Percentiles rank a stretch among this genome's conserved stretches.
These are phyloP conservation scores for Semaprochilodus insignis DNA, from an alignment of 2,797 vertebrate genomes.

Conservation along the genomic window DNA sequence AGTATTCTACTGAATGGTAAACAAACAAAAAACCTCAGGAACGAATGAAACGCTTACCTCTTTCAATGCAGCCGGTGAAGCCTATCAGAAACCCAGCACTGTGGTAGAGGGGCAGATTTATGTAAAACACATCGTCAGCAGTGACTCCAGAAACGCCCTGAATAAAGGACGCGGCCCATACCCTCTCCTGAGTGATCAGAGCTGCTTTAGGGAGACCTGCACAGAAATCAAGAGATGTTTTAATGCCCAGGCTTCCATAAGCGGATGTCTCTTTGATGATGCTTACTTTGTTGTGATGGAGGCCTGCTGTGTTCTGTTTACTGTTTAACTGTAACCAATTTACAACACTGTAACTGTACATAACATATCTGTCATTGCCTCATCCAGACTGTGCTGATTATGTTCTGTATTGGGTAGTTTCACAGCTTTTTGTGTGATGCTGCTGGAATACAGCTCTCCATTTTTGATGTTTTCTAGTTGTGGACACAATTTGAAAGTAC, in stretches of 20 bases:
- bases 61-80: constrained; percentile 78
- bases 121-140: constrained; percentile 82
- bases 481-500: too few relatives aligned
- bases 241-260: neutral
- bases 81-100: constrained; percentile 87
- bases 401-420: too few relatives aligned
- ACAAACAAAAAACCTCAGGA: neutral
- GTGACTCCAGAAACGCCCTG: constrained; percentile 66
- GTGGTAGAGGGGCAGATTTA: constrained; percentile 89
- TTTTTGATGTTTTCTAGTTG: too few relatives aligned
- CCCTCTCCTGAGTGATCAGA: constrained; percentile 80
- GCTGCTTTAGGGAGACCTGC: constrained; percentile 93
- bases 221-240: constrained; percentile 22
- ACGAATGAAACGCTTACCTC: constrained; percentile 70
- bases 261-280: neutral
- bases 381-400: too few relatives aligned
- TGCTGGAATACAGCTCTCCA: too few relatives aligned
- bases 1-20: neutral
- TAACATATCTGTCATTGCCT: too few relatives aligned
- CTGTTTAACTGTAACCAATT: too few relatives aligned
- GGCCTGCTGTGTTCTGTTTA: neutral
- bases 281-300: neutral
- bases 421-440: too few relatives aligned
- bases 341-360: too few relatives aligned
- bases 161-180: constrained; percentile 78